phyloP scores from a whole-genome alignment of 30 jellyfish, hydroid and myxozoan species.

The Phacellophora camtschatica region DNA sequence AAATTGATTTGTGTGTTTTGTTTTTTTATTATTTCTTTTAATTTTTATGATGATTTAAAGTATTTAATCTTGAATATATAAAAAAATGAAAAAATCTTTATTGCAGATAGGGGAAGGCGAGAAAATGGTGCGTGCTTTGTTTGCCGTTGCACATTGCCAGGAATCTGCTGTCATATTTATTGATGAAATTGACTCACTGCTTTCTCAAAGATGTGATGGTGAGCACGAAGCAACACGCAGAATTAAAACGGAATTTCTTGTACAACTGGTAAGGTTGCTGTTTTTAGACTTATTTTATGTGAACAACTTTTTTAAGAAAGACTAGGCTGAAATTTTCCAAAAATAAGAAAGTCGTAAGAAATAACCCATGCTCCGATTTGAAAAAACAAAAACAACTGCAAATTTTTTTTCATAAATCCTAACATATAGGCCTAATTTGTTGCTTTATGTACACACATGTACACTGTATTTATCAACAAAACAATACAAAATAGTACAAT shows the following conservation, averaged over 20 bases:
- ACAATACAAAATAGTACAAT: no score
- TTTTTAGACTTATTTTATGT: no score
- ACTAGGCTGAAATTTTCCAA: background rate
- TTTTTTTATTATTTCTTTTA: no score
- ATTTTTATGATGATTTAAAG: no score
- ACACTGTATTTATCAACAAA: no score
- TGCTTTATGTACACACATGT: no score
- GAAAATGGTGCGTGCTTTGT: slow-evolving; percentile 97
- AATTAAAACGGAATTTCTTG: slow-evolving; percentile 97
- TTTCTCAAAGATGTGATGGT: slow-evolving; percentile 95
- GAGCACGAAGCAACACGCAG: slow-evolving; percentile 99
- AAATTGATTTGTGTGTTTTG: no score
- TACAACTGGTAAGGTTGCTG: slow-evolving; percentile 83
- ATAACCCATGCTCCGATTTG: no score
- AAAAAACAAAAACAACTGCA: no score
- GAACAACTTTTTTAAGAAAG: background rate
- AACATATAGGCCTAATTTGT: background rate
- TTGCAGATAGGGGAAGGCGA: slow-evolving; percentile 99
- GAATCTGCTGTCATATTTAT: slow-evolving; percentile 97
- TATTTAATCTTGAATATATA: background rate
- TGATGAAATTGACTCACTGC: slow-evolving; percentile 98
- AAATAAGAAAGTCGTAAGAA: no score
- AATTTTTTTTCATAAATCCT: background rate
- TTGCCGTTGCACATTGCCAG: slow-evolving; percentile 95
- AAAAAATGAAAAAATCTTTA: background rate